Base-by-base conservation (phyloP, 2,113 vertebrate species). In the Paracanthobrama guichenoti region DNA sequence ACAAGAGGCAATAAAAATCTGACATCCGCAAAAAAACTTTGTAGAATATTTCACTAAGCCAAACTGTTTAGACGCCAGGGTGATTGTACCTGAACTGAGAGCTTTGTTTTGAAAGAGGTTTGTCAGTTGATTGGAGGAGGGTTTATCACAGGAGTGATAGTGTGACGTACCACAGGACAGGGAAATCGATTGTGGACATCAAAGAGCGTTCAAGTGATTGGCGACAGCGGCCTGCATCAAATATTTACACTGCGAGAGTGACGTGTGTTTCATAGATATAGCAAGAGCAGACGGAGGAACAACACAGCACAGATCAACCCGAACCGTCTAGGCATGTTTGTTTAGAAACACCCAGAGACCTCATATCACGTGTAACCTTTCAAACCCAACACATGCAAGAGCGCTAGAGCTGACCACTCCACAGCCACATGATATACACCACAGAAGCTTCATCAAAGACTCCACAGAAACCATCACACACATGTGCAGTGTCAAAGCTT, bases 191-290 rank as follows among this genome's bases (percentile, higher is more conserved):
- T 50, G 53, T 0, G 60, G 74, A 84, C 86, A 77, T 53, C 66
- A 78, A 83, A 80, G 67, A 71, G 59, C 13, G 60, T 48, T 26
- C 31, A 74, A 46, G 48, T 86, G 87, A 86, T 88, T 86, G 87
- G 84, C 57, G 84, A 82, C 77, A 46, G 31, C 76, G 72, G 55
- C 69, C 77, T 71, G 79, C 59, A 59, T 85, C 81, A 89, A 89
- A 89, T 88, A 88, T 89, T 89, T 87, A 86, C 81, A 72, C 85
- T 79, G 79, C 76, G 22, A 18, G 79, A 79, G 85, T 85, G 85
- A 85, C 79, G 85, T 81, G 66, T 83, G 69, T 82, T 35, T 67
- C 57, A 75, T 82, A 84, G 64, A 83, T 72, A 76, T 62, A 75
- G 50, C 76, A 53, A 81, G 60, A 88, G 26, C 57, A 55, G 79